Conservation (phyloP, 2,113 vertebrate species). For the Sceloporus undulatus region DNA sequence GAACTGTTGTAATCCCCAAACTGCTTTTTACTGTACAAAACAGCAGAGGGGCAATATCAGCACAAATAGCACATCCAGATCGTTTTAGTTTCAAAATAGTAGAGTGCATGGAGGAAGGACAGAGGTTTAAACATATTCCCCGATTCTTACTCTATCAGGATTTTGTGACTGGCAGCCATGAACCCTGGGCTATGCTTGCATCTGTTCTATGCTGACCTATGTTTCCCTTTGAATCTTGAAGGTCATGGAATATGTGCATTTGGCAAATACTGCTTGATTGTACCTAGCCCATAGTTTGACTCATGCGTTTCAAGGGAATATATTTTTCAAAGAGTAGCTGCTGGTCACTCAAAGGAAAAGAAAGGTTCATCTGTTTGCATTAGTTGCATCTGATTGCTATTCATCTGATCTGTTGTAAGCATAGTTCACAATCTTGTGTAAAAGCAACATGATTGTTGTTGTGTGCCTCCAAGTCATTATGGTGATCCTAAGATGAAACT, state of each 20-base stretch:
- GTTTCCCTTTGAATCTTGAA: too few relatives aligned
- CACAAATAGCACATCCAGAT: neutral
- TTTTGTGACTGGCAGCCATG: neutral
- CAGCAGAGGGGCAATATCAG: neutral
- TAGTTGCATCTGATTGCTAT: neutral
- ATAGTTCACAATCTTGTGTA: neutral
- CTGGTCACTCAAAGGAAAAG: neutral
- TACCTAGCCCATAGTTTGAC: too few relatives aligned
- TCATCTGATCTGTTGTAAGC: neutral
- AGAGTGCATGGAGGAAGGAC: neutral
- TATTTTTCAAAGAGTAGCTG: too few relatives aligned
- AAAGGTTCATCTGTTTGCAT: too few relatives aligned
- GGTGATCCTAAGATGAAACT: too few relatives aligned
- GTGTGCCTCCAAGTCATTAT: too few relatives aligned
- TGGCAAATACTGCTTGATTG: too few relatives aligned
- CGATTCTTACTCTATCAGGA: neutral
- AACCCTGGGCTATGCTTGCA: neutral
- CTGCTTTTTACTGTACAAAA: neutral
- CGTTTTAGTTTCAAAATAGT: neutral
- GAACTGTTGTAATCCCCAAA: neutral
- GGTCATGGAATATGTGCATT: too few relatives aligned
- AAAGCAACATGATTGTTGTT: too few relatives aligned
- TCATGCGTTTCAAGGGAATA: too few relatives aligned
- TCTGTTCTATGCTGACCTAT: too few relatives aligned
- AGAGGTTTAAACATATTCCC: neutral